phyloP scores from a whole-genome alignment of 2,113 vertebrate species.

The Leptosomus discolor region DNA sequence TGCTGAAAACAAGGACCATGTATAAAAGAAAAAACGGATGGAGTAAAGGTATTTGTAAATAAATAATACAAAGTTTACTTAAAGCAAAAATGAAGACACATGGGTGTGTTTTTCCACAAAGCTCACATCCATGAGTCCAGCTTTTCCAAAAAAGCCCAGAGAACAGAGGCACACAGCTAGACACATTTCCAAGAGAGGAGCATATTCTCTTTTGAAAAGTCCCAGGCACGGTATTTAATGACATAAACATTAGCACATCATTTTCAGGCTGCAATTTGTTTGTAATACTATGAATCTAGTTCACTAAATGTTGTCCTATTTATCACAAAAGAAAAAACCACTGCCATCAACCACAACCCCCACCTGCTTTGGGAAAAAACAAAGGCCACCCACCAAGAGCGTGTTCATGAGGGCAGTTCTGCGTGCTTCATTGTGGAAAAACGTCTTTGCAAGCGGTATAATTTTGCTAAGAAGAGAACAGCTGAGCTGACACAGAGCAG shows the following conservation, averaged over 20 bases:
- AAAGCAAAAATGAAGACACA: neutral
- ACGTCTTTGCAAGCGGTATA: neutral
- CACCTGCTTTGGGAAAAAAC: neutral
- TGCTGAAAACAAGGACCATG: neutral
- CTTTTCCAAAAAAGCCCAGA: neutral
- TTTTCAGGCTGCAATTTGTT: neutral
- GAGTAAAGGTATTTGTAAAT: neutral
- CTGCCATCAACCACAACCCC: neutral
- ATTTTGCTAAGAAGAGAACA: neutral
- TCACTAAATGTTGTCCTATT: neutral
- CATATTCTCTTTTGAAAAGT: neutral
- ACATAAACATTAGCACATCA: neutral
- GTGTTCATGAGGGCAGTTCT: neutral
- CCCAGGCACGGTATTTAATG: neutral
- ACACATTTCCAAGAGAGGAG: fast-evolving
- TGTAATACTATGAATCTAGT: neutral
- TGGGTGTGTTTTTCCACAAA: neutral
- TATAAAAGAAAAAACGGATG: neutral
- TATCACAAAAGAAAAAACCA: neutral
- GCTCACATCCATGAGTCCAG: neutral
- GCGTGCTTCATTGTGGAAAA: neutral
- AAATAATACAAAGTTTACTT: neutral
- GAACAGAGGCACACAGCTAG: neutral
- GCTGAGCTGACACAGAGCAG: neutral
- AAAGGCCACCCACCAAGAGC: neutral